phyloP scores from a whole-genome alignment of 2,888 invertebrate genomes.

The Charanyca ferruginea region DNA sequence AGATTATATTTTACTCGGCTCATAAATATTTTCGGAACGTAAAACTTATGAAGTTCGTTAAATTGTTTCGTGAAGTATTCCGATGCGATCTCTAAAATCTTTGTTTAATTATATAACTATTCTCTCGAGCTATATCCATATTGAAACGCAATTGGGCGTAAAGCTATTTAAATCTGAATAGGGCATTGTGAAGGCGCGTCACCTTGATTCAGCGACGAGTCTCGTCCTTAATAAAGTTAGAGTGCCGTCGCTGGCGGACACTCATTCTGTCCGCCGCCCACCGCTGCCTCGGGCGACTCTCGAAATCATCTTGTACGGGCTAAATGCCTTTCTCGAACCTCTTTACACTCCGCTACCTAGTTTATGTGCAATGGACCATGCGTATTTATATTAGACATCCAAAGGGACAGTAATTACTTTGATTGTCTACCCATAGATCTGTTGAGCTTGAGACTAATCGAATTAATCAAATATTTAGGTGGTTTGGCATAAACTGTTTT shows the following conservation, averaged over 20 bases:
- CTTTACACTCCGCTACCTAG: slow-evolving; percentile 74
- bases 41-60: slow-evolving; percentile 63
- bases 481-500: background rate
- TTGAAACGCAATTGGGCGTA: slow-evolving; percentile 90
- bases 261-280: slow-evolving; percentile 75
- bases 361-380: slow-evolving; percentile 72
- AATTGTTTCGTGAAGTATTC: slow-evolving; percentile 69
- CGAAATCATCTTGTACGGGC: slow-evolving; percentile 78
- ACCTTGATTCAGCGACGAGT: slow-evolving; percentile 88
- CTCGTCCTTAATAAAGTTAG: slow-evolving; percentile 88
- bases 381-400: slow-evolving; percentile 65
- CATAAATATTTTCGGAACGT: slow-evolving; percentile 56
- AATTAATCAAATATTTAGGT: slow-evolving; percentile 30
- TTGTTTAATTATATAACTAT: slow-evolving; percentile 89
- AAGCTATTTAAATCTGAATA: slow-evolving; percentile 91
- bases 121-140: slow-evolving; percentile 83
- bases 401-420: slow-evolving; percentile 68
- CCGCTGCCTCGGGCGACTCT: slow-evolving; percentile 75
- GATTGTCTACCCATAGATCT: slow-evolving; percentile 58
- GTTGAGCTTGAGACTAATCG: slow-evolving; percentile 42
- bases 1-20: slow-evolving; percentile 46
- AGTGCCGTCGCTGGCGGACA: slow-evolving; percentile 81
- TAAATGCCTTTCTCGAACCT: slow-evolving; percentile 77
- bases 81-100: slow-evolving; percentile 77
- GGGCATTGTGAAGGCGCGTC: slow-evolving; percentile 89